Evolutionary conservation across 35 echinoderm and acorn worm species (phyloP).

Genomic region (Ptychodera flava): DNA sequence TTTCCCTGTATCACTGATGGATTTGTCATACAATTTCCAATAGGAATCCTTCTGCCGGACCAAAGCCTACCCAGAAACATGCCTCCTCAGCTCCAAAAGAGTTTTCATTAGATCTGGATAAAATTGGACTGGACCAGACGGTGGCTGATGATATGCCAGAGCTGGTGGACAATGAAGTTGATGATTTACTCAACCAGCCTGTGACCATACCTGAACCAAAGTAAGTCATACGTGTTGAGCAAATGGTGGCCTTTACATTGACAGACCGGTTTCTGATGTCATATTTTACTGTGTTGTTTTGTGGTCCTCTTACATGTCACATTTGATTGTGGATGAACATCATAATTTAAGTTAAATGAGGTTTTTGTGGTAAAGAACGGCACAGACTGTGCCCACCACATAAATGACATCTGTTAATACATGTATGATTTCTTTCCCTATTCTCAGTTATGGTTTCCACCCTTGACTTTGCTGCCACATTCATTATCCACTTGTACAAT

Average conservation of each 20-base stretch:
- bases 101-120: constrained; percentile 75
- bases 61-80: background rate
- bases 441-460: no score
- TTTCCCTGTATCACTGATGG: no score
- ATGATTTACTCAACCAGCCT: constrained; percentile 50
- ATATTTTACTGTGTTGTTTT: constrained; percentile 17
- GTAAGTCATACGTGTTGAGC: constrained; percentile 11
- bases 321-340: no score
- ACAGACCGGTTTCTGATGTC: no score
- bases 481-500: no score
- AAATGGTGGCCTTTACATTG: background rate
- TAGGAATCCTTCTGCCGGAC: constrained; percentile 23
- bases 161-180: constrained; percentile 57
- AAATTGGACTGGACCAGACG: constrained; percentile 47
- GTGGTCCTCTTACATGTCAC: constrained; percentile 42
- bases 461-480: no score
- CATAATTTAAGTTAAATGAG: no score
- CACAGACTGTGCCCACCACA: no score
- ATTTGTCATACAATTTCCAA: no score
- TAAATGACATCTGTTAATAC: no score
- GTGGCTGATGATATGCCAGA: constrained; percentile 30
- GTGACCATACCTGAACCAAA: constrained; percentile 62
- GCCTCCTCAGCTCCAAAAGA: constrained; percentile 35
- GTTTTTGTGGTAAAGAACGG: no score
- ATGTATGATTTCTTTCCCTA: no score